These are phyloP conservation scores for Falco concolor DNA, from an alignment of 2,797 vertebrate genomes.

Conservation along the genomic window DNA sequence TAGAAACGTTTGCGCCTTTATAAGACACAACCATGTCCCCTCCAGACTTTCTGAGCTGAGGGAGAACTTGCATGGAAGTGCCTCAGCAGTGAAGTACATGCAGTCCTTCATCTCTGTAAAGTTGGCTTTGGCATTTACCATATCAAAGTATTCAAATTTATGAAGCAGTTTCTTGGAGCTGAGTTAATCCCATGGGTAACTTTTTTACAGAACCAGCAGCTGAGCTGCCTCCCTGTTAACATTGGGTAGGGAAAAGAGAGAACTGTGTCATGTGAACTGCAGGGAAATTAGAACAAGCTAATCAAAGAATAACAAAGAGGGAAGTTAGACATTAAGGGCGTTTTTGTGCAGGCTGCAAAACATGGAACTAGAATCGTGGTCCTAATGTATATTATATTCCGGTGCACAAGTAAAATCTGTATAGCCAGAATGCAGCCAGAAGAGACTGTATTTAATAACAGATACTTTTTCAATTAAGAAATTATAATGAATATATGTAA, in stretches of 20 bases:
- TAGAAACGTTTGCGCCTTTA: not conserved
- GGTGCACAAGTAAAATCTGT: not conserved
- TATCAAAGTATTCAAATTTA: constrained; percentile 41
- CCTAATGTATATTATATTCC: not conserved
- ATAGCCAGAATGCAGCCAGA: not conserved
- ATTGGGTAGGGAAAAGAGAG: not conserved
- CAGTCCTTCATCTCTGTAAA: not conserved
- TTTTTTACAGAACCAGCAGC: constrained; percentile 4
- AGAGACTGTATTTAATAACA: not conserved
- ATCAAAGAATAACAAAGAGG: not conserved
- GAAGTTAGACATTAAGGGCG: not conserved
- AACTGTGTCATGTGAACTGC: not conserved
- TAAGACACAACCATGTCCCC: not conserved
- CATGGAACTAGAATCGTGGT: not conserved
- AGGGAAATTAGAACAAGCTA: constrained; percentile 15
- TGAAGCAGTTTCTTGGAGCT: constrained; percentile 2
- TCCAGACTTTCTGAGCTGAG: not conserved
- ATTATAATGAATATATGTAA: not conserved
- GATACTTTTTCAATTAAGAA: not conserved
- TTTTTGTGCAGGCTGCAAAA: not conserved
- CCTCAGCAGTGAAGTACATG: not conserved
- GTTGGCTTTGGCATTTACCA: constrained; percentile 11
- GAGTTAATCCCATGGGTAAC: not conserved
- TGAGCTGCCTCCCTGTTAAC: not conserved
- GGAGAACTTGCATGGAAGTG: not conserved